Evolutionary conservation across 2,113 vertebrate species (phyloP).

Genomic region (Ptychochromis oligacanthus): DNA sequence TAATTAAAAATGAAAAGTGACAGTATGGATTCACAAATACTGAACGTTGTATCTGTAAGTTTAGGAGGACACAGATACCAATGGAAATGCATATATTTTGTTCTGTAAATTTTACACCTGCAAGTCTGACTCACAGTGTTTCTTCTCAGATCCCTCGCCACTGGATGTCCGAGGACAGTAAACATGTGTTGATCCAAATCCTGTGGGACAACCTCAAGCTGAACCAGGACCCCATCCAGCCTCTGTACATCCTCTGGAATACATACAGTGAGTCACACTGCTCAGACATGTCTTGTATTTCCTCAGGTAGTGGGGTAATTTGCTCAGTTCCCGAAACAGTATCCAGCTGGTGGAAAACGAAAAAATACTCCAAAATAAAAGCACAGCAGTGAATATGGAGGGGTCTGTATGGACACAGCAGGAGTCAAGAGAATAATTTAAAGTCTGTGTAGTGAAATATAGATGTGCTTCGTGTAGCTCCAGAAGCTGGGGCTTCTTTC

Average conservation of each 20-base stretch:
- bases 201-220: slow-evolving; percentile 98
- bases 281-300: background rate
- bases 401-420: background rate
- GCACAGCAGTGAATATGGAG: background rate
- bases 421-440: background rate
- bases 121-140: background rate
- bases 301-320: background rate
- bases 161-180: slow-evolving; percentile 95
- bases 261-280: slow-evolving; percentile 84
- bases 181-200: slow-evolving; percentile 96
- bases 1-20: too few species aligned
- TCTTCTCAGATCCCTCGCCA: slow-evolving; percentile 86
- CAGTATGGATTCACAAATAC: too few species aligned
- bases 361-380: background rate
- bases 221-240: slow-evolving; percentile 92
- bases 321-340: background rate
- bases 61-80: background rate
- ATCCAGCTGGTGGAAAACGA: background rate
- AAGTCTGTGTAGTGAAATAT: background rate
- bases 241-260: slow-evolving; percentile 97
- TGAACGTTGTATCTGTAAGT: background rate
- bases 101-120: too few species aligned
- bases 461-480: background rate
- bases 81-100: too few species aligned
- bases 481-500: background rate